Conservation (phyloP, 2,797 vertebrate species). For the Squalus acanthias region DNA sequence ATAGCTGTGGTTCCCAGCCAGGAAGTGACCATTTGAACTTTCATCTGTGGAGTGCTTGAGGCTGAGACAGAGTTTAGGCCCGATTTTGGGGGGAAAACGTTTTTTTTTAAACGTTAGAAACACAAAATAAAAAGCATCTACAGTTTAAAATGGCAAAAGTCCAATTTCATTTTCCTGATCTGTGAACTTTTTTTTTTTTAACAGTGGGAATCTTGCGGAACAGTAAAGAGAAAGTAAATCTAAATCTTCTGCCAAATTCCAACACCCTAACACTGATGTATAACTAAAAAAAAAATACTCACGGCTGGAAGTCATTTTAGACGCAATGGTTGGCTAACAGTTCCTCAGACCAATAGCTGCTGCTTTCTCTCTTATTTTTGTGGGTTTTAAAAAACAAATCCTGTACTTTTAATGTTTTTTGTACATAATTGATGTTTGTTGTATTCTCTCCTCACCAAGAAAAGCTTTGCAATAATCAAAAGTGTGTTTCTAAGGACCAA, state of each 20-base stretch:
- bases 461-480: conserved; percentile 28
- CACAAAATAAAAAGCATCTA: not conserved
- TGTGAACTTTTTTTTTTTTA: not conserved
- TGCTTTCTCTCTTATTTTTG: conserved; percentile 73
- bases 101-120: not conserved
- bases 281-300: conserved; percentile 40
- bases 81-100: not conserved
- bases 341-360: conserved; percentile 92
- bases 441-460: conserved; percentile 47
- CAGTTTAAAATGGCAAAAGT: not conserved
- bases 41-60: conserved; percentile 26
- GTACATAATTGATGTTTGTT: conserved; percentile 68
- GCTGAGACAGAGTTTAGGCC: conserved; percentile 2
- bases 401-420: conserved; percentile 60
- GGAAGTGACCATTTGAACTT: not conserved
- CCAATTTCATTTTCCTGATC: conserved; percentile 7
- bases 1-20: conserved; percentile 11
- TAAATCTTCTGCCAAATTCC: conserved; percentile 34
- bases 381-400: conserved; percentile 56
- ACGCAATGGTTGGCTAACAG: conserved; percentile 62
- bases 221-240: conserved; percentile 11
- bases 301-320: conserved; percentile 73
- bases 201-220: not conserved
- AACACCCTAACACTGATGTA: not conserved
- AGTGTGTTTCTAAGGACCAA: not conserved